A percentile compares a stretch with the other conserved stretches of the same genome.
phyloP scores from a whole-genome alignment of 2,888 invertebrate species.

The Spodoptera littoralis region DNA sequence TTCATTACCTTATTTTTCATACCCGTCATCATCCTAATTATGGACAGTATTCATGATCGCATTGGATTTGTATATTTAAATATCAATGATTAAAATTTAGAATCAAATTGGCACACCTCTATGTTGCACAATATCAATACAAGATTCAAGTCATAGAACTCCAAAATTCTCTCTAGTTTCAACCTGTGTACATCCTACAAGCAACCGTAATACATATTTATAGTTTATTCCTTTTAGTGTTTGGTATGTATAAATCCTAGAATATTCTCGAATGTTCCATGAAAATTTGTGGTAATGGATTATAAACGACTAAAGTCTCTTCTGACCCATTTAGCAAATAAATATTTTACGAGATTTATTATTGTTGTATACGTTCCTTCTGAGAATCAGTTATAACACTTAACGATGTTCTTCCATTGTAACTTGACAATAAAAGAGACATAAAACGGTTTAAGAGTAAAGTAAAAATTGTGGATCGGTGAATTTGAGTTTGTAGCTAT shows the following conservation, averaged over 20 bases:
- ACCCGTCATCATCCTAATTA: too few species aligned
- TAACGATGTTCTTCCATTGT: constrained; percentile 29
- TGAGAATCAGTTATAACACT: constrained; percentile 24
- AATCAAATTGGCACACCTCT: too few species aligned
- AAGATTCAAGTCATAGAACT: too few species aligned
- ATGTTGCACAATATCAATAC: too few species aligned
- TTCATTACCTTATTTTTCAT: too few species aligned
- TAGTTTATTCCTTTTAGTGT: background rate
- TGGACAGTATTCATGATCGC: too few species aligned
- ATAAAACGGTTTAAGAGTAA: constrained; percentile 19
- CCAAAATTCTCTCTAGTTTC: too few species aligned
- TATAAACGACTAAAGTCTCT: constrained; percentile 22
- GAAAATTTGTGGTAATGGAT: constrained; percentile 19
- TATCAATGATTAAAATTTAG: too few species aligned
- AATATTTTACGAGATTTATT: constrained; percentile 40
- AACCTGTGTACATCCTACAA: background rate
- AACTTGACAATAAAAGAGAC: constrained; percentile 23
- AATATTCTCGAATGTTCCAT: background rate
- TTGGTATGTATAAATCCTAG: background rate
- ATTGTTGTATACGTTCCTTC: constrained; percentile 19
- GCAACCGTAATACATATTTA: background rate
- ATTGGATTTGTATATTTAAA: too few species aligned
- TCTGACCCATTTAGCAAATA: constrained; percentile 40
- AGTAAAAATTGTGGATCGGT: constrained; percentile 1
- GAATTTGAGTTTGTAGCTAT: constrained; percentile 8